Percentiles rank a stretch among this genome's conserved stretches.
Conservation (phyloP, 1,140 invertebrate genomes). For the Drosophila lowei region DNA sequence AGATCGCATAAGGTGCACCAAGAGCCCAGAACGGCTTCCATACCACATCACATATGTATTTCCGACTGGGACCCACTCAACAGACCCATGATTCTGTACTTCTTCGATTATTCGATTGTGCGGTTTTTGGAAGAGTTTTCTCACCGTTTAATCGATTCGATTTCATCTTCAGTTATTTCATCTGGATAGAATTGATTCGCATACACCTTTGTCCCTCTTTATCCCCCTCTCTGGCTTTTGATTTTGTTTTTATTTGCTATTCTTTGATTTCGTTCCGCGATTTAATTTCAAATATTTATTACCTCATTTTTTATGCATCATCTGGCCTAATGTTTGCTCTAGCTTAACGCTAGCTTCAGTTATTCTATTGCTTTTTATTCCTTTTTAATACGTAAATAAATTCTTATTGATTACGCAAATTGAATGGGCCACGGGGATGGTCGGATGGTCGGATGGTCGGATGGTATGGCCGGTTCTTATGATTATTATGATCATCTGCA, state of each 20-base stretch:
- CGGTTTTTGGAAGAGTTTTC: constrained; percentile 33
- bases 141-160: constrained; percentile 40
- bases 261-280: constrained; percentile 46
- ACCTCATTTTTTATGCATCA: constrained; percentile 37
- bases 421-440: constrained; percentile 22
- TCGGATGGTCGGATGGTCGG: constrained; percentile 8
- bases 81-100: constrained; percentile 3
- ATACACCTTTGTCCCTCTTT: constrained; percentile 4
- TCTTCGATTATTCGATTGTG: constrained; percentile 12
- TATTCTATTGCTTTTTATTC: constrained; percentile 47
- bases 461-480: constrained; percentile 21
- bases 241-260: constrained; percentile 31
- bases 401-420: constrained; percentile 64
- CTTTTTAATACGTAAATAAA: constrained; percentile 57
- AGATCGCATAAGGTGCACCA: background rate
- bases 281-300: constrained; percentile 59
- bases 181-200: constrained; percentile 11
- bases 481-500: constrained; percentile 48
- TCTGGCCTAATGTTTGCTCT: background rate
- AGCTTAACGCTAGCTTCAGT: constrained; percentile 18
- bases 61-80: constrained; percentile 5
- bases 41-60: too few species aligned
- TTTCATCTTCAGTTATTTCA: constrained; percentile 16
- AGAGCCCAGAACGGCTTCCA: too few species aligned
- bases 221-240: background rate